Conservation (phyloP, 1,140 invertebrate species). For the Ridgeia piscesae region DNA sequence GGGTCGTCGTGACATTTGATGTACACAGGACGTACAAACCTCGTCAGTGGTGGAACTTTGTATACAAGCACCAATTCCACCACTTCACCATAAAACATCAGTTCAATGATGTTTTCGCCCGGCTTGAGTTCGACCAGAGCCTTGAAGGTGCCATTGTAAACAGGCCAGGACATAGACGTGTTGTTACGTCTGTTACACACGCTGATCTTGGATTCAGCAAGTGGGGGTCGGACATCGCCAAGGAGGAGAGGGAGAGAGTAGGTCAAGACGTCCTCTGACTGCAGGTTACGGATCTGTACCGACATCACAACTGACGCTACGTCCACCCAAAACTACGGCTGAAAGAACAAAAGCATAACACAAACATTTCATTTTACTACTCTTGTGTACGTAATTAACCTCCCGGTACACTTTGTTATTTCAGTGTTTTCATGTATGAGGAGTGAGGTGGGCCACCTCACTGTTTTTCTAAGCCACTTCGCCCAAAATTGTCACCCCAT, state of each 20-base stretch:
- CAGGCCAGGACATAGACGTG: slow-evolving; percentile 42
- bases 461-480: too few relatives aligned
- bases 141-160: slow-evolving; percentile 52
- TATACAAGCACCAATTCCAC: slow-evolving; percentile 41
- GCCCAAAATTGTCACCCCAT: too few relatives aligned
- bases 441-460: too few relatives aligned
- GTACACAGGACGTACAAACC: slow-evolving; percentile 59
- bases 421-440: too few relatives aligned
- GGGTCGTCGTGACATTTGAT: slow-evolving; percentile 63
- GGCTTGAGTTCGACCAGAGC: slow-evolving; percentile 42
- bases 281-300: slow-evolving; percentile 45
- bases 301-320: slow-evolving; percentile 34
- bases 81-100: slow-evolving; percentile 40
- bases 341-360: neutral
- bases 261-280: slow-evolving; percentile 42
- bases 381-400: too few relatives aligned
- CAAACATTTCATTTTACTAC: neutral
- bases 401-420: too few relatives aligned
- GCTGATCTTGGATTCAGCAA: neutral
- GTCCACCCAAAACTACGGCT: neutral
- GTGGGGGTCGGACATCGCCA: slow-evolving; percentile 40
- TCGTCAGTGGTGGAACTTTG: slow-evolving; percentile 36
- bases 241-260: slow-evolving; percentile 48
- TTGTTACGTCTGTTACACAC: slow-evolving; percentile 1
- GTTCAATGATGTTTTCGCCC: slow-evolving; percentile 47